Evolutionary conservation across 2,797 vertebrate genomes (phyloP), one percentile per base, ranked within the genome.

Genomic region (Sciurus vulgaris): DNA sequence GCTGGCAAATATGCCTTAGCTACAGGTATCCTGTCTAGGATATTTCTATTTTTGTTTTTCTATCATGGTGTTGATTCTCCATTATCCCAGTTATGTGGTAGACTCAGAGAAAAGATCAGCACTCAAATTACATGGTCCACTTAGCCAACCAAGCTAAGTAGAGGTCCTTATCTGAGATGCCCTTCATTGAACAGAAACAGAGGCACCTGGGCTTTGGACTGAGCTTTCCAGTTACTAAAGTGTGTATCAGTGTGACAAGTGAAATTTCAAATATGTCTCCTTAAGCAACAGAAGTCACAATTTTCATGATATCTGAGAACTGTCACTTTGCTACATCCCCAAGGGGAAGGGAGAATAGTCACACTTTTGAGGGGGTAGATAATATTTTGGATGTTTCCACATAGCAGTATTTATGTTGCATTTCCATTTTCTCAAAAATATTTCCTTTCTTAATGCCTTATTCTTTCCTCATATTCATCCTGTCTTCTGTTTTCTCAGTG

Each of bases 241-340:
- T 83, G 28, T 84, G 81, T 81, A 69, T 70, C 84, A 11, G 13
- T 63, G 28, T 87, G 67, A 56, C 63, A 73, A n/a, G 61, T 54
- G 51, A 89, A 86, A 54, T 78, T 92, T 69, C 87, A 96, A 74
- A 28, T 88, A 70, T 47, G 13, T 84, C 44, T 91, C 47, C 81
- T 70, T 74, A 92, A 76, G 63, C 69, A 81, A 44, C 81, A 92
- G 89, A 94, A 7, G 93, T 89, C 82, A 92, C 15, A 79, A 33
- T 84, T 96, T 96, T 94, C 59, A 89, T 79, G 81, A 79, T 79
- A 73, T 74, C 61, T 79, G 51, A 96, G 59, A 96, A 77, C 74
- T 86, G 47, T 86, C 10, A 26, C 94, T 94, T 91, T 94, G 82
- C 56, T 73, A 56, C 26, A 41, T 61, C 54, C 28, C 56, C 59